Evolutionary conservation across 2,888 invertebrate species (phyloP).

Genomic region (Drepana falcataria): DNA sequence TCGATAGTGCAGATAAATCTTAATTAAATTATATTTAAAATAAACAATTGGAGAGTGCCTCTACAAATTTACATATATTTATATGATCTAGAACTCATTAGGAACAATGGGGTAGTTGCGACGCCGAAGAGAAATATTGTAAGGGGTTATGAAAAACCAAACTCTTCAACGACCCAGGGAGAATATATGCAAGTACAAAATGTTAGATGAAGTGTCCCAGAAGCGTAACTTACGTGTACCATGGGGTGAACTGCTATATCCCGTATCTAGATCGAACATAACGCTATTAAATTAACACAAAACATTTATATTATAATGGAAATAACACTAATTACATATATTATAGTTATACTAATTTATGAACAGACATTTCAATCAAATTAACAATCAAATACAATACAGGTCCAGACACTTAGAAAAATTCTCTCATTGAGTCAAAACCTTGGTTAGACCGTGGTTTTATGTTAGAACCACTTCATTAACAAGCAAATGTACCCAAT

Average conservation of each 20-base stretch:
- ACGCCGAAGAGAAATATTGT: slow-evolving; percentile 32
- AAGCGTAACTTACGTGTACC: slow-evolving; percentile 29
- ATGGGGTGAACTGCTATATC: slow-evolving; percentile 34
- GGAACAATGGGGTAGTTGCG: slow-evolving; percentile 51
- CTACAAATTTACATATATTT: slow-evolving; percentile 58
- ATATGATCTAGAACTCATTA: slow-evolving; percentile 77
- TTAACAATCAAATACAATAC: slow-evolving; percentile 32
- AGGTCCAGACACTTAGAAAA: background rate
- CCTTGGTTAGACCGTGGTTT: background rate
- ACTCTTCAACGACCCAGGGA: slow-evolving; percentile 25
- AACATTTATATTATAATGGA: slow-evolving; percentile 57
- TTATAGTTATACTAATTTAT: slow-evolving; percentile 60
- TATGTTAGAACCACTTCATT: too few relatives aligned
- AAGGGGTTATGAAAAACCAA: slow-evolving; percentile 16
- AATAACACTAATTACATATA: slow-evolving; percentile 67
- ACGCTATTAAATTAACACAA: slow-evolving; percentile 51
- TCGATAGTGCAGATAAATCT: slow-evolving; percentile 31
- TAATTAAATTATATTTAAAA: slow-evolving; percentile 25
- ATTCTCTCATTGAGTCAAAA: background rate
- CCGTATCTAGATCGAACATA: slow-evolving; percentile 48
- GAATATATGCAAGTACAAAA: slow-evolving; percentile 35
- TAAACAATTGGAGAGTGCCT: slow-evolving; percentile 31
- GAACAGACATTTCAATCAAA: slow-evolving; percentile 48
- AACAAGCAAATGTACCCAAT: too few relatives aligned
- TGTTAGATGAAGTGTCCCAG: slow-evolving; percentile 22